Conservation (phyloP, 2,113 vertebrate species). For the Sylvietta virens region DNA sequence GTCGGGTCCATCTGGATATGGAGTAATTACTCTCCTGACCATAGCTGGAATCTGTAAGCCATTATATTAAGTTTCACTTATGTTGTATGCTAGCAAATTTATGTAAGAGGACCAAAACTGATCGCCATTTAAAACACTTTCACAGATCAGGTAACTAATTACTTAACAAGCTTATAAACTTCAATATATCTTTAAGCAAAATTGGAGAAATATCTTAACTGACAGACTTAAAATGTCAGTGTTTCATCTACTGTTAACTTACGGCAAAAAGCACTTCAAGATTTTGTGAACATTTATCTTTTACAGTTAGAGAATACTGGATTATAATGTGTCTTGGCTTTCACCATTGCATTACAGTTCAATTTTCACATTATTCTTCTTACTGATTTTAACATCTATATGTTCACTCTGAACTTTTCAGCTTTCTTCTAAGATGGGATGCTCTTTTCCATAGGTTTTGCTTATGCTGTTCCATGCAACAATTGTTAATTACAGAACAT, state of each 20-base stretch:
- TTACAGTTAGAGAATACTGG: background rate
- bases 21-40: slow-evolving; percentile 90
- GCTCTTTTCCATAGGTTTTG: background rate
- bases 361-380: background rate
- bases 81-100: background rate
- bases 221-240: background rate
- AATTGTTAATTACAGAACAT: background rate
- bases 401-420: background rate
- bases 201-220: background rate
- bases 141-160: background rate
- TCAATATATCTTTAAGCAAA: background rate
- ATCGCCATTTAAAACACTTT: background rate
- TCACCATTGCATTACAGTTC: background rate
- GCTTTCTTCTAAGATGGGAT: background rate
- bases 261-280: background rate
- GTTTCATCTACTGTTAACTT: background rate
- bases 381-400: background rate
- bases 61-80: background rate
- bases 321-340: background rate
- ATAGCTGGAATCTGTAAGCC: slow-evolving; percentile 88
- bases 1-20: slow-evolving; percentile 87
- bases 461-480: background rate
- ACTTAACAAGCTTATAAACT: background rate
- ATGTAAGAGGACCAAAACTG: background rate
- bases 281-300: background rate